These are phyloP conservation scores for Toxotes jaculatrix DNA, from an alignment of 2,113 vertebrate species.

Conservation along the genomic window DNA sequence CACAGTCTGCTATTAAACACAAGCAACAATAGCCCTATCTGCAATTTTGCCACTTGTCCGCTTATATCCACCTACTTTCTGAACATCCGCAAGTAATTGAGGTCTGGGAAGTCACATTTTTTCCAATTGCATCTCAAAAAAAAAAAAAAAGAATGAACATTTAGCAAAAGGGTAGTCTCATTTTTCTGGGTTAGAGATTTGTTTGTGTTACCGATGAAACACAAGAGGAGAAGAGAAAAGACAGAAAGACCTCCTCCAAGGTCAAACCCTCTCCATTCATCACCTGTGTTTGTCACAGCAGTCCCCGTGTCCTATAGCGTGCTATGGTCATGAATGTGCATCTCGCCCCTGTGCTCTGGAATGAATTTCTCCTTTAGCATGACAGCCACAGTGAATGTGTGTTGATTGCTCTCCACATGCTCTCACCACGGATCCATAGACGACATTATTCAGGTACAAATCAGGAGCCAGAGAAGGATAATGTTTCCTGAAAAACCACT, in stretches of 20 bases:
- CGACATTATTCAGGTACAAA: constrained; percentile 60
- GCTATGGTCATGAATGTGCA: constrained; percentile 30
- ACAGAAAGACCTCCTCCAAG: constrained; percentile 46
- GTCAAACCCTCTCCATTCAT: constrained; percentile 56
- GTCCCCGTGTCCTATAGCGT: constrained; percentile 17
- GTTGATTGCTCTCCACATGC: constrained; percentile 53
- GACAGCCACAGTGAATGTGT: constrained; percentile 49
- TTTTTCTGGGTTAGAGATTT: neutral
- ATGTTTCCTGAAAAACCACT: constrained; percentile 71
- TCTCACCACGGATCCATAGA: constrained; percentile 36
- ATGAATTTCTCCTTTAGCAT: constrained; percentile 33
- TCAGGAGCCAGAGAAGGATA: constrained; percentile 47
- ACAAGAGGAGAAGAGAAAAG: neutral
- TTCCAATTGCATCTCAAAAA: constrained; percentile 36
- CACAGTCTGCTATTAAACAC: constrained; percentile 55
- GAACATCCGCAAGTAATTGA: constrained; percentile 48
- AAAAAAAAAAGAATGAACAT: too few relatives aligned
- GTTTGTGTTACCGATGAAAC: constrained; percentile 11
- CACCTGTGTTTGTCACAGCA: constrained; percentile 41
- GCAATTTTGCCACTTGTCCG: constrained; percentile 34
- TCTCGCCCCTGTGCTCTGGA: constrained; percentile 29
- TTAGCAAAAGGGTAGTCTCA: neutral
- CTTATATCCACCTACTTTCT: neutral
- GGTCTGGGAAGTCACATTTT: constrained; percentile 48
- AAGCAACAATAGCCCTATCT: constrained; percentile 35